Evolutionary conservation across 2,888 invertebrate species (phyloP), one percentile per base, ranked within the genome.

Genomic region (Lycophotia porphyrea): DNA sequence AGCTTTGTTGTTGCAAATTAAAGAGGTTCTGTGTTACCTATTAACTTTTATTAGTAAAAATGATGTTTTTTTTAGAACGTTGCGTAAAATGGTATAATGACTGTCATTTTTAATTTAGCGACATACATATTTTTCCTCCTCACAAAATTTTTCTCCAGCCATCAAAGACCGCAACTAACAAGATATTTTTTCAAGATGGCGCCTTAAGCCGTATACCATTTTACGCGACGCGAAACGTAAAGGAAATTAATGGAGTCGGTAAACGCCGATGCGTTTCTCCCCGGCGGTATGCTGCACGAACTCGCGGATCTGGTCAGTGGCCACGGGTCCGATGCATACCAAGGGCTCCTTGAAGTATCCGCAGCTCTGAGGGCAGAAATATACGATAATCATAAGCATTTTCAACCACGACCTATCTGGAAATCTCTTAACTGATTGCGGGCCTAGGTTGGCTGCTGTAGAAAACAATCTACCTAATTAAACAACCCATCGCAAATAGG

Each of bases 291-390:
- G 98, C 90, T 98, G 98, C 0, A 98, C 97, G 76, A 96, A 97
- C 76, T 96, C 96, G 64, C 96, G 95, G 74, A 98, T 97, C 92
- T 98, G 98, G 90, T 98, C 98, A 3, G 97, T 97, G 13, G 98
- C 98, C 0, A 98, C 98, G 0, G 98, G 98, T 1, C 98, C 98
- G 90, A 99, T 98, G 97, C 99, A 99, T 34, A 98, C 98, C 67
- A 98, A 96, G 1, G 98, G 98, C 90, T 98, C 98, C 92, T 98
- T 98, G 97, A 98, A 99, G 94, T 98, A 99, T n/a, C 98, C 98
- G 95, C 99, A 99, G 85, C 98, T 98, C 98, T 98, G 95, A 24
- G 11, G 64, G 63, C 67, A 80, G 80, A 52, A 47, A 80, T 27
- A 64, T 24, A 39, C 8, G 31, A 31, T 58, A 31, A 31, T 4